phyloP scores from a whole-genome alignment of 2,797 vertebrate genomes.

The Aratinga solstitialis region DNA sequence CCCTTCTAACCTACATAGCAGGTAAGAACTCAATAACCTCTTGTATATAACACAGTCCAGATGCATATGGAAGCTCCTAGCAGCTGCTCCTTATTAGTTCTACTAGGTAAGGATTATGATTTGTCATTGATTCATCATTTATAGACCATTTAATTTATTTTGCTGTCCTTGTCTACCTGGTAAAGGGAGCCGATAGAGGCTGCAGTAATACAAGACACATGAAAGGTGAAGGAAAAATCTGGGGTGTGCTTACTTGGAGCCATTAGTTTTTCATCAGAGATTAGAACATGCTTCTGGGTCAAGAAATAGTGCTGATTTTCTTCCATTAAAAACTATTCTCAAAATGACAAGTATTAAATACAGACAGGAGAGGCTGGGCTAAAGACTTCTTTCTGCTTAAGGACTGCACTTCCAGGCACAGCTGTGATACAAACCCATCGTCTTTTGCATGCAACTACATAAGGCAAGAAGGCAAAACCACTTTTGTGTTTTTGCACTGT shows the following conservation, averaged over 20 bases:
- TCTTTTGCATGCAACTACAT: background rate
- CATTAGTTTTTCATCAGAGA: background rate
- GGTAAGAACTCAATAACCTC: background rate
- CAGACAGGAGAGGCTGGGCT: background rate
- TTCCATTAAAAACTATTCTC: background rate
- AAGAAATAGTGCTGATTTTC: background rate
- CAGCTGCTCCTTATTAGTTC: background rate
- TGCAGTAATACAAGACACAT: background rate
- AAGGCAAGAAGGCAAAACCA: background rate
- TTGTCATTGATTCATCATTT: background rate
- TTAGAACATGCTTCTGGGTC: background rate
- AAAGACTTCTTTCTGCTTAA: background rate
- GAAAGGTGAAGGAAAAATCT: background rate
- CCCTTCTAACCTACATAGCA: background rate
- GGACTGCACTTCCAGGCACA: background rate
- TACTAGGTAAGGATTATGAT: background rate
- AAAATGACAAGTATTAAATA: background rate
- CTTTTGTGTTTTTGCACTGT: fast-evolving
- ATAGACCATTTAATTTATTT: background rate
- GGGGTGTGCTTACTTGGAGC: background rate
- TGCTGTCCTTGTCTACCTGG: background rate
- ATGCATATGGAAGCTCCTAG: background rate
- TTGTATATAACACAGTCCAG: background rate
- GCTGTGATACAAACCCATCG: background rate
- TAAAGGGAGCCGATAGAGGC: background rate